These are phyloP conservation scores for Iguana delicatissima DNA, from an alignment of 2,797 vertebrate species.

Conservation along the genomic window DNA sequence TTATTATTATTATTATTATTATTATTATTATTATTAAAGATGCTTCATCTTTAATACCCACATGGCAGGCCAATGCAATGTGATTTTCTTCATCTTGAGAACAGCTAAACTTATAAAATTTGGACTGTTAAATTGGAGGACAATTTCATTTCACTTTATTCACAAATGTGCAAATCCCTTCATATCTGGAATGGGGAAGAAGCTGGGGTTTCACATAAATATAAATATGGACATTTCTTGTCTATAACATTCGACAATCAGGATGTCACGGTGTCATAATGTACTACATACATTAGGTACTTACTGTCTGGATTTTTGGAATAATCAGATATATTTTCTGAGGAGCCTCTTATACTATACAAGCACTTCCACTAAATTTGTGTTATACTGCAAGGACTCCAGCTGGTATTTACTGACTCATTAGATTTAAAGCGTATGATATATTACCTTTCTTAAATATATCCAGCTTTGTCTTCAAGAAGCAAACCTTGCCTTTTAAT, in stretches of 20 bases:
- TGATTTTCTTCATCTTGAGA: too few relatives aligned
- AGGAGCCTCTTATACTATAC: background rate
- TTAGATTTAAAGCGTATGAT: conserved; percentile 8
- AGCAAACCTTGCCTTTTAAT: conserved; percentile 8
- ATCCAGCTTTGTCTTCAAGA: conserved; percentile 9
- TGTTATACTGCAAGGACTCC: background rate
- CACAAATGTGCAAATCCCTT: too few relatives aligned
- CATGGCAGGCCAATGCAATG: too few relatives aligned
- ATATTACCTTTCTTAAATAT: conserved; percentile 5
- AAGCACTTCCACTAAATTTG: conserved; percentile 1
- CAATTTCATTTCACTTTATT: too few relatives aligned
- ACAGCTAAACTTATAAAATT: too few relatives aligned
- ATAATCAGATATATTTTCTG: background rate
- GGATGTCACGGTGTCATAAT: background rate
- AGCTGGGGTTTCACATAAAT: too few relatives aligned
- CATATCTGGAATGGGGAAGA: too few relatives aligned
- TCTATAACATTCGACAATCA: background rate
- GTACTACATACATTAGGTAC: background rate
- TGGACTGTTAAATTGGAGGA: too few relatives aligned
- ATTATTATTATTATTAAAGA: too few relatives aligned
- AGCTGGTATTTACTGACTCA: background rate
- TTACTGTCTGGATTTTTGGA: background rate
- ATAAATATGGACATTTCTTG: too few relatives aligned
- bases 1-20: too few relatives aligned
- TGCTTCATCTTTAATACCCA: too few relatives aligned